Evolutionary conservation across 2,113 vertebrate genomes (phyloP).

Genomic region (Syngnathus floridae): DNA sequence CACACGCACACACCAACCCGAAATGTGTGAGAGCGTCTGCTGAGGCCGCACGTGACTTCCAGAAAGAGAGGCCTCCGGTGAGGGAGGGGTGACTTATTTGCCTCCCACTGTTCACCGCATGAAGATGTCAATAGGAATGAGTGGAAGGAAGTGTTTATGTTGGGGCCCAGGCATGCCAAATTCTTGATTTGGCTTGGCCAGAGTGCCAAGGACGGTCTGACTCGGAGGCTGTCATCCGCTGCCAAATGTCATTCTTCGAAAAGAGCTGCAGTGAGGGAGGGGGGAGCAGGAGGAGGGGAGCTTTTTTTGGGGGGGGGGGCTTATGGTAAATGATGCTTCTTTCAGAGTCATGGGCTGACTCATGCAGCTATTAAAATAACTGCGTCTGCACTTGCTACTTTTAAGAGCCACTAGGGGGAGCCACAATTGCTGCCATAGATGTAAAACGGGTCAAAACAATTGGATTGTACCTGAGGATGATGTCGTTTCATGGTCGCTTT

Average conservation of each 20-base stretch:
- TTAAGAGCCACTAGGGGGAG: background rate
- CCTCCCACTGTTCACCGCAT: constrained; percentile 28
- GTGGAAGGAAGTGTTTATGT: constrained; percentile 35
- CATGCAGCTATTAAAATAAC: constrained; percentile 11
- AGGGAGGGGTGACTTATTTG: constrained; percentile 24
- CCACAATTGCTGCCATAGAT: background rate
- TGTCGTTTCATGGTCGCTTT: constrained; percentile 92
- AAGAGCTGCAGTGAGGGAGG: background rate
- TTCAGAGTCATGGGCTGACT: constrained; percentile 26
- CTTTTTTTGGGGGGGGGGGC: background rate
- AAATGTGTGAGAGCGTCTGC: constrained; percentile 42
- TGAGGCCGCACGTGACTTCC: constrained; percentile 44
- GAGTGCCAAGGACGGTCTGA: constrained; percentile 28
- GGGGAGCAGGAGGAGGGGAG: background rate
- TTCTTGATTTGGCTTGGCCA: constrained; percentile 49
- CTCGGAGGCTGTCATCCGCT: constrained; percentile 32
- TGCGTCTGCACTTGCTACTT: background rate
- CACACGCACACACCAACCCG: constrained; percentile 35
- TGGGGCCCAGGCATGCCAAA: constrained; percentile 21
- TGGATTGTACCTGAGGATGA: constrained; percentile 84
- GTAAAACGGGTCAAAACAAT: background rate
- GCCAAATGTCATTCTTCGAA: constrained; percentile 40
- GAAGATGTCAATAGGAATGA: constrained; percentile 39
- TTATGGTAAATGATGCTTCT: constrained; percentile 40
- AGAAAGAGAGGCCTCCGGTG: constrained; percentile 28